Percentiles rank a stretch among this genome's conserved stretches.
These are phyloP conservation scores for Hipposideros armiger DNA, from an alignment of 2,113 vertebrate genomes.

Conservation along the genomic window DNA sequence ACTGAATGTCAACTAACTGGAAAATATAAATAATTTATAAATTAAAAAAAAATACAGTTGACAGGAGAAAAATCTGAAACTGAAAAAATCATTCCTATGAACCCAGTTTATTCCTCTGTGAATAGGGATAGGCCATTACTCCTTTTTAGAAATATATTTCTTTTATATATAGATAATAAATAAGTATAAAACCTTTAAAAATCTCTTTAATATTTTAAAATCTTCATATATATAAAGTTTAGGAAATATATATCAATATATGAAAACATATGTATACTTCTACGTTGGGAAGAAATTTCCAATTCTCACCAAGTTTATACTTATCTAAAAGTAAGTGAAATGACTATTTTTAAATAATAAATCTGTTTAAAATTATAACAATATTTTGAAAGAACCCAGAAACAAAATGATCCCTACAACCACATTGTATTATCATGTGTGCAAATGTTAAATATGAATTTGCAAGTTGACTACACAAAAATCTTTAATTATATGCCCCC, in stretches of 20 bases:
- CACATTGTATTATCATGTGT: neutral
- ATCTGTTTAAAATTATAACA: neutral
- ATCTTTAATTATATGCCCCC: neutral
- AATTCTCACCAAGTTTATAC: constrained; percentile 5
- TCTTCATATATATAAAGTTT: neutral
- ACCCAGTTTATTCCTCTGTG: neutral
- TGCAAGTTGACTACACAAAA: constrained; percentile 1
- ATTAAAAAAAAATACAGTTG: neutral
- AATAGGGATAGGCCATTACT: neutral
- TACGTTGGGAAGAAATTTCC: neutral
- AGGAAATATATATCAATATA: neutral
- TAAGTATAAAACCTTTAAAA: neutral
- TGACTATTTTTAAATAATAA: neutral
- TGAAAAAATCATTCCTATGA: neutral
- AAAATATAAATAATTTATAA: too few relatives aligned
- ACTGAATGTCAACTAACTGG: too few relatives aligned
- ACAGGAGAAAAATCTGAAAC: constrained; percentile 30
- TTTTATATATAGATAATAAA: neutral
- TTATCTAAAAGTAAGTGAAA: constrained; percentile 44
- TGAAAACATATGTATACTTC: neutral
- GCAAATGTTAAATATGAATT: neutral
- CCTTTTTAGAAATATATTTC: neutral
- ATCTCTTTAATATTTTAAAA: neutral
- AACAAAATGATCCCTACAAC: neutral
- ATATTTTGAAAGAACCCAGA: constrained; percentile 30